Percentiles rank a stretch among this genome's conserved stretches.
Evolutionary conservation across 2,797 vertebrate species (phyloP).

Genomic region (Spinus pinus): DNA sequence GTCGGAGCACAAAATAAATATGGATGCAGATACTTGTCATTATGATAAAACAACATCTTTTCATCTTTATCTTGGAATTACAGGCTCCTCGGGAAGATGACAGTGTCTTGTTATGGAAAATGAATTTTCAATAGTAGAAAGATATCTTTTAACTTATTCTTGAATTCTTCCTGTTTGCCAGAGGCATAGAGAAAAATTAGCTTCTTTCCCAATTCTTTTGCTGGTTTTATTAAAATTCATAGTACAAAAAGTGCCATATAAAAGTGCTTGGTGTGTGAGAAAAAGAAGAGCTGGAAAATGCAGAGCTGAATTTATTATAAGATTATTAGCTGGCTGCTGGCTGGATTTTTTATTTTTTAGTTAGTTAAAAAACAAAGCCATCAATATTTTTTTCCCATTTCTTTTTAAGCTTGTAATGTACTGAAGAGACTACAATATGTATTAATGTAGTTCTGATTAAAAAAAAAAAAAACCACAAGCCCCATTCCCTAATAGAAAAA

Average conservation of each 20-base stretch:
- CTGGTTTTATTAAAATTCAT: conserved; percentile 66
- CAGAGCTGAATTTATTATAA: conserved; percentile 34
- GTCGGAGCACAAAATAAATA: conserved; percentile 69
- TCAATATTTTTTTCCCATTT: conserved; percentile 1
- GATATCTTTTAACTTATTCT: conserved; percentile 64
- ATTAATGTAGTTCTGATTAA: not conserved
- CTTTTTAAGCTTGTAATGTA: not conserved
- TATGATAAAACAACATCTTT: conserved; percentile 72
- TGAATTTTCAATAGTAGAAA: conserved; percentile 64
- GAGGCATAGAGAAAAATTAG: conserved; percentile 70
- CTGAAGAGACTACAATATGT: not conserved
- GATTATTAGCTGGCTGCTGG: conserved; percentile 48
- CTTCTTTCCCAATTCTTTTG: conserved; percentile 62
- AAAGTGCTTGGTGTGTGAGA: conserved; percentile 48
- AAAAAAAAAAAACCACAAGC: not conserved
- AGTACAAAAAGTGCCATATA: conserved; percentile 39
- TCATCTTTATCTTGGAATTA: conserved; percentile 76
- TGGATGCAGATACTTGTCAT: conserved; percentile 63
- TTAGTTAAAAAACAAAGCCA: not conserved
- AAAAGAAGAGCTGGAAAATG: conserved; percentile 38
- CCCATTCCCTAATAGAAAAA: not conserved
- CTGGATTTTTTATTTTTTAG: not conserved
- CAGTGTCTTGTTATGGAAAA: conserved; percentile 69
- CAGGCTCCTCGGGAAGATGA: conserved; percentile 68
- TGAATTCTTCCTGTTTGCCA: conserved; percentile 68